Percentiles rank a stretch among this genome's conserved stretches.
phyloP scores from a whole-genome alignment of 2,888 invertebrate species.

The Psylliodes chrysocephalus region DNA sequence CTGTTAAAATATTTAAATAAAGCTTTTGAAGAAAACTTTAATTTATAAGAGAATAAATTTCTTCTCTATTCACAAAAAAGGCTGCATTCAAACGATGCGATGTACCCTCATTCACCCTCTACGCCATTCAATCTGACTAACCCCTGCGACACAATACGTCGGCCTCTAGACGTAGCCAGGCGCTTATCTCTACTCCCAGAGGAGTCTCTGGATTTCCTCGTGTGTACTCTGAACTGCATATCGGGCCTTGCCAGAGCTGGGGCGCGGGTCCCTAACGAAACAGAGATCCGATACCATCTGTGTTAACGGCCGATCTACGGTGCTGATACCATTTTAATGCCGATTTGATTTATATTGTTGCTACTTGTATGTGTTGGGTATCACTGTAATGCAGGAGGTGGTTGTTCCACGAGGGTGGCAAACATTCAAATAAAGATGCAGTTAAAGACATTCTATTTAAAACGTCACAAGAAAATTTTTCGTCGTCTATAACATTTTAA shows the following conservation, averaged over 20 bases:
- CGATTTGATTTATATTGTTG: constrained; percentile 61
- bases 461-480: too few relatives aligned
- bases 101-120: constrained; percentile 3
- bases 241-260: constrained; percentile 37
- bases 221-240: constrained; percentile 39
- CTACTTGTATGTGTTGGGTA: constrained; percentile 19
- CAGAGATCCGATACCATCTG: constrained; percentile 59
- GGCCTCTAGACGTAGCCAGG: constrained; percentile 37
- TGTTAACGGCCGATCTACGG: constrained; percentile 62
- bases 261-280: constrained; percentile 31
- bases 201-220: constrained; percentile 42
- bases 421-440: not conserved
- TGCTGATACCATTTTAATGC: constrained; percentile 60
- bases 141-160: constrained; percentile 38
- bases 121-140: constrained; percentile 15
- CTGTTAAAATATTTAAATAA: too few relatives aligned
- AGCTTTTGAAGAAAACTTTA: not conserved
- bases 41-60: constrained; percentile 1
- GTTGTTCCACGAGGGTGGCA: not conserved
- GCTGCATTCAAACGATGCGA: not conserved
- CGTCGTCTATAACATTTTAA: too few relatives aligned
- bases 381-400: constrained; percentile 5
- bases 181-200: constrained; percentile 45
- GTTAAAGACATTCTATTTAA: too few relatives aligned
- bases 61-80: not conserved